phyloP scores from a whole-genome alignment of 2,888 invertebrate species.

The Alcis repandata region DNA sequence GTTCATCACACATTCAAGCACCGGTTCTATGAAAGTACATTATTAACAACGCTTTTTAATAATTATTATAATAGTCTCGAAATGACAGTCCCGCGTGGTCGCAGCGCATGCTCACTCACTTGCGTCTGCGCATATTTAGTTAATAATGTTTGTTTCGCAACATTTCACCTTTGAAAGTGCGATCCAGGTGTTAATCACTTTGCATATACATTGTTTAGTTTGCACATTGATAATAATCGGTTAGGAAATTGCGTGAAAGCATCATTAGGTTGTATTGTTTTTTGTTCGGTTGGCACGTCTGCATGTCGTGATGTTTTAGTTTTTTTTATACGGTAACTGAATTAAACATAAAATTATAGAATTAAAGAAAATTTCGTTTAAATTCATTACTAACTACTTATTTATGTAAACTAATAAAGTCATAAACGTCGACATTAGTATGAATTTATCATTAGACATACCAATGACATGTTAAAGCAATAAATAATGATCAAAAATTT shows the following conservation, averaged over 20 bases:
- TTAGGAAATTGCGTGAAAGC: conserved; percentile 40
- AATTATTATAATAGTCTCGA: conserved; percentile 10
- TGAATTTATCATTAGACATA: no score
- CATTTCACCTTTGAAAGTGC: conserved; percentile 49
- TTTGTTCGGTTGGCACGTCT: background rate
- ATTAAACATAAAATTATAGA: no score
- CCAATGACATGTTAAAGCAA: no score
- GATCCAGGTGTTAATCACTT: conserved; percentile 59
- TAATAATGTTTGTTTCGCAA: conserved; percentile 65
- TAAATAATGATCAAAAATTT: no score
- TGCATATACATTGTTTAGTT: no score
- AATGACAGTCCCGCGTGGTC: conserved; percentile 17
- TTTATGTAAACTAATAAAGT: no score
- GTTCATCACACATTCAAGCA: no score
- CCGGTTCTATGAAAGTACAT: no score
- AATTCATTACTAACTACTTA: no score
- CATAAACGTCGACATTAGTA: no score
- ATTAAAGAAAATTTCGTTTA: no score
- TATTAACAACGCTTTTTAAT: no score
- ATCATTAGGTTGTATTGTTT: conserved; percentile 24
- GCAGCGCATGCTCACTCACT: conserved; percentile 8
- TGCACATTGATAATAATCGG: conserved; percentile 45
- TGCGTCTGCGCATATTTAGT: conserved; percentile 42
- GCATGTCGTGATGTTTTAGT: background rate
- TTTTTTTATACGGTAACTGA: background rate